phyloP scores from a whole-genome alignment of 2,888 invertebrate species.

The Phrixothrix hirtus region DNA sequence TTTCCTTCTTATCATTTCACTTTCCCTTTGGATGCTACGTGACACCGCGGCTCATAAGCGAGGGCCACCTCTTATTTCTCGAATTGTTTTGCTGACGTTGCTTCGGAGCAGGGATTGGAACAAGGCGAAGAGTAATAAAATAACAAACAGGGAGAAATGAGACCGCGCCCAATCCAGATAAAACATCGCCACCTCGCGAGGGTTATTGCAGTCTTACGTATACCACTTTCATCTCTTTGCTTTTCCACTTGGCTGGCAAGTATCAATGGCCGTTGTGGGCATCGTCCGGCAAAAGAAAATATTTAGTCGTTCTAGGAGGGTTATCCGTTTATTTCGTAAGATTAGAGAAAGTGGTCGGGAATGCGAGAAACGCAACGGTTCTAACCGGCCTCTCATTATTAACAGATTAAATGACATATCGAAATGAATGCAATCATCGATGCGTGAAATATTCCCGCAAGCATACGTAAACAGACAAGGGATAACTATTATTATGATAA shows the following conservation, averaged over 20 bases:
- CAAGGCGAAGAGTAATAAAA: conserved; percentile 47
- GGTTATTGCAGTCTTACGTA: conserved; percentile 35
- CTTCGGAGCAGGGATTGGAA: conserved; percentile 45
- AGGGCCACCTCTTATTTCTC: conserved; percentile 29
- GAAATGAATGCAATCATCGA: conserved; percentile 43
- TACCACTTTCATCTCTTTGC: conserved; percentile 40
- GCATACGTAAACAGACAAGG: conserved; percentile 43
- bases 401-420: conserved; percentile 47
- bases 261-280: conserved; percentile 33
- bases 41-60: conserved; percentile 40
- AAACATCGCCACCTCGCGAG: conserved; percentile 34
- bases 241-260: conserved; percentile 35
- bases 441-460: conserved; percentile 49
- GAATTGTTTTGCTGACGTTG: conserved; percentile 42
- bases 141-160: conserved; percentile 47
- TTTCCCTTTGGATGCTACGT: conserved; percentile 34
- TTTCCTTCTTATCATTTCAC: conserved; percentile 30
- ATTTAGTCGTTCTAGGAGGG: conserved; percentile 14
- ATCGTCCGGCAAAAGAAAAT: conserved; percentile 19
- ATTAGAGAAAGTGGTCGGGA: conserved; percentile 26
- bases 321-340: conserved; percentile 19
- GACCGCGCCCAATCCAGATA: conserved; percentile 44
- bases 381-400: conserved; percentile 40
- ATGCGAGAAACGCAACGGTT: conserved; percentile 37
- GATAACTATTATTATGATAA: conserved; percentile 52